Conservation (phyloP, 2,113 vertebrate genomes). For the Albula glossodonta region DNA sequence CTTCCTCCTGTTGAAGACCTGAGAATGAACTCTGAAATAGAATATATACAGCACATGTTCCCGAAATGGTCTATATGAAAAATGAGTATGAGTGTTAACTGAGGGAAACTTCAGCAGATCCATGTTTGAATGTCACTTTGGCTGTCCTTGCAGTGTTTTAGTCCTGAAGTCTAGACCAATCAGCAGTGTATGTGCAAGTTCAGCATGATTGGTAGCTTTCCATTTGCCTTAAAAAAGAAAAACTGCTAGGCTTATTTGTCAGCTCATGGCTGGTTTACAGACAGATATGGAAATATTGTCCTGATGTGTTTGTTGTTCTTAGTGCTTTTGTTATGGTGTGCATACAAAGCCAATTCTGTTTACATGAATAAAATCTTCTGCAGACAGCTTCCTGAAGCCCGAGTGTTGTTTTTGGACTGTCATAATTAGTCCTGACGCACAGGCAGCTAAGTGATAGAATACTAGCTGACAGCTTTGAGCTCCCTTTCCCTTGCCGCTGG, state of each 20-base stretch:
- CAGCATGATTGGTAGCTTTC: constrained; percentile 57
- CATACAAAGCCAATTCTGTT: constrained; percentile 83
- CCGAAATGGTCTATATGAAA: background rate
- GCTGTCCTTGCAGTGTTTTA: constrained; percentile 9
- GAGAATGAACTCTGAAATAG: background rate
- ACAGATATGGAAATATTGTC: constrained; percentile 69
- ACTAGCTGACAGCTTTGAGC: background rate
- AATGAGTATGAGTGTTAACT: background rate
- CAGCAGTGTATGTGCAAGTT: constrained; percentile 37
- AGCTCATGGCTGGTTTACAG: constrained; percentile 66
- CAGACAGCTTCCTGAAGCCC: constrained; percentile 67
- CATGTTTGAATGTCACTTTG: constrained; percentile 32
- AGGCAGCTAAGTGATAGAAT: too few relatives aligned
- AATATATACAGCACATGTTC: background rate
- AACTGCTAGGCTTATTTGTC: constrained; percentile 65
- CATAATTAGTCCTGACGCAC: background rate
- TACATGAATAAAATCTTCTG: constrained; percentile 91
- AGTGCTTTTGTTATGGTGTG: constrained; percentile 86
- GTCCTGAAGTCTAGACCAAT: constrained; percentile 21
- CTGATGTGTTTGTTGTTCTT: constrained; percentile 80
- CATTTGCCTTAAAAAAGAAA: constrained; percentile 72
- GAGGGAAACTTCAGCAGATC: constrained; percentile 18
- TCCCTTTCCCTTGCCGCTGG: background rate
- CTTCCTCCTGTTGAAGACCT: constrained; percentile 4
- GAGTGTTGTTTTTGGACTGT: constrained; percentile 36